phyloP scores from a whole-genome alignment of 2,888 invertebrate genomes.

The Syrphus vitripennis region DNA sequence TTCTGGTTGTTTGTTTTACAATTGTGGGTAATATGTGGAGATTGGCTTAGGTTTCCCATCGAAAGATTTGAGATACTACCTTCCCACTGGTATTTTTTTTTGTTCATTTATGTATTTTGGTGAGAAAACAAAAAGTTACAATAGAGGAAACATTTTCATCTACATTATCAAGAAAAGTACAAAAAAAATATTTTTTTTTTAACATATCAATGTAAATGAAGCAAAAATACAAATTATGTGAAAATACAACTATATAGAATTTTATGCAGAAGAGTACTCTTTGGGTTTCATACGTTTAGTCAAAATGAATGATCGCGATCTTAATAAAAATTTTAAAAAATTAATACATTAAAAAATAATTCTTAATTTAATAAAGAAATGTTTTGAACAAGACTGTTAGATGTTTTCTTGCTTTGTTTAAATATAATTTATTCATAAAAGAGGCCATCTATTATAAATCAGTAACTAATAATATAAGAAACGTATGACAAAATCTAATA shows the following conservation, averaged over 20 bases:
- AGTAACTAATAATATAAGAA: no score
- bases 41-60: background rate
- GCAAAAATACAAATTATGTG: no score
- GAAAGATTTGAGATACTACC: background rate
- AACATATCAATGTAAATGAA: no score
- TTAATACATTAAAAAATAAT: background rate
- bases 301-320: no score
- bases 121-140: background rate
- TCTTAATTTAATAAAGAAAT: background rate
- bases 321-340: no score
- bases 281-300: no score
- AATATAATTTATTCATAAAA: background rate
- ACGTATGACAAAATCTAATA: no score
- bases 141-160: background rate
- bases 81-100: background rate
- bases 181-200: no score
- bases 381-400: background rate
- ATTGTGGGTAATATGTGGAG: background rate
- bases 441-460: background rate
- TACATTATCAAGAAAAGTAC: no score
- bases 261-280: no score
- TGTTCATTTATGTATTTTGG: background rate
- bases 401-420: background rate
- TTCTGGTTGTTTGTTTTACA: background rate
- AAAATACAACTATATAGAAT: no score